Percentiles rank a stretch among this genome's conserved stretches.
Conservation (phyloP, 2,888 invertebrate species). For the Eustalomyia histrio region DNA sequence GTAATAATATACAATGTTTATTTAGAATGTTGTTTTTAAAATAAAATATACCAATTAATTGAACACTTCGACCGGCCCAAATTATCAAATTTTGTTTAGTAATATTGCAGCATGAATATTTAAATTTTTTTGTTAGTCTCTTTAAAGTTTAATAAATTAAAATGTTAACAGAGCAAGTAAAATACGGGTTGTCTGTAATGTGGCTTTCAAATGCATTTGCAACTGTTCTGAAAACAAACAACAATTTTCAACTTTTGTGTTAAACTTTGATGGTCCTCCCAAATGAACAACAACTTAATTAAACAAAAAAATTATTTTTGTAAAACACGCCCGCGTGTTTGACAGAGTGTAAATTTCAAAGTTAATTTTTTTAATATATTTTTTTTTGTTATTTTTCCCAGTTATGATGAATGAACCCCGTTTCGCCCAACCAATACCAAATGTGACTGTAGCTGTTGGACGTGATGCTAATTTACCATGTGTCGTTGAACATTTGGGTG, state of each 20-base stretch:
- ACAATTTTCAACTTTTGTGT: constrained; percentile 1
- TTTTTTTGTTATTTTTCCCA: constrained; percentile 79
- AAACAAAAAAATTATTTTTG: constrained; percentile 36
- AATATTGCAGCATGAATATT: too few relatives aligned
- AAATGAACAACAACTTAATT: constrained; percentile 59
- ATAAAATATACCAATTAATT: too few relatives aligned
- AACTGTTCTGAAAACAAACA: constrained; percentile 22
- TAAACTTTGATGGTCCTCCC: constrained; percentile 21
- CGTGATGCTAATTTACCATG: constrained; percentile 94
- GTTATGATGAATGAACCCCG: constrained; percentile 92
- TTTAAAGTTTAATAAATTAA: not conserved
- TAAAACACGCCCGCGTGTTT: constrained; percentile 18
- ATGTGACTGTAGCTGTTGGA: constrained; percentile 94
- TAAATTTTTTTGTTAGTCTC: too few relatives aligned
- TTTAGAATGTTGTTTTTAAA: too few relatives aligned
- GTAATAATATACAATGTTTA: too few relatives aligned
- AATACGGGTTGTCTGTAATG: constrained; percentile 20
- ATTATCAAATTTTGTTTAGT: too few relatives aligned
- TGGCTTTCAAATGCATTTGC: constrained; percentile 23
- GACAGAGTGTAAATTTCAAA: constrained; percentile 4
- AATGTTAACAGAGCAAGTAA: not conserved
- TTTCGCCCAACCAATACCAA: constrained; percentile 94
- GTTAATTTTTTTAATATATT: not conserved
- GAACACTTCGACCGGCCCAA: too few relatives aligned
- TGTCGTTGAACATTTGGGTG: constrained; percentile 93